Conservation (phyloP, 1,140 invertebrate genomes). For the Dryas iulia region DNA sequence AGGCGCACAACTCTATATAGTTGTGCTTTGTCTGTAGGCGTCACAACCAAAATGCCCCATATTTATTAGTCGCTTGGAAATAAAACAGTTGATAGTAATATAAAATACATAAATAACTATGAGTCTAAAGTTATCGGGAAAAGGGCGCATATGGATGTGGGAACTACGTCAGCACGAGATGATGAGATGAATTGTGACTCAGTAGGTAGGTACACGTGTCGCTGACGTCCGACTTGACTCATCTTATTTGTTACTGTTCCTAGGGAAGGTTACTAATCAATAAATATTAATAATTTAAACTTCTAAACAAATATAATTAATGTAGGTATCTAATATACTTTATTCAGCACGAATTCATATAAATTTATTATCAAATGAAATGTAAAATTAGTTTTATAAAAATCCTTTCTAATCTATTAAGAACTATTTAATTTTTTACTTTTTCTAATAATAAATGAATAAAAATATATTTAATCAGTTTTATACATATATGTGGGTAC, state of each 20-base stretch:
- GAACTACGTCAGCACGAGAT: conserved; percentile 53
- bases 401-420: too few relatives aligned
- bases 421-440: too few relatives aligned
- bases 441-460: background rate
- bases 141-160: conserved; percentile 45
- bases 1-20: conserved; percentile 49
- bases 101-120: conserved; percentile 9
- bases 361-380: too few relatives aligned
- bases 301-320: too few relatives aligned
- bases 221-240: conserved; percentile 64
- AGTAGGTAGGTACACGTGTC: conserved; percentile 51
- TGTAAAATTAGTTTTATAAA: too few relatives aligned
- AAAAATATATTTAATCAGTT: too few relatives aligned
- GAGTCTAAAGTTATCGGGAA: conserved; percentile 26
- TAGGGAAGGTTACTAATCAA: background rate
- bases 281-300: background rate
- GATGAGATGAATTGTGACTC: conserved; percentile 49
- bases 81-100: conserved; percentile 27
- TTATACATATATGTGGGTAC: too few relatives aligned
- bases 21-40: conserved; percentile 42
- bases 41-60: conserved; percentile 37
- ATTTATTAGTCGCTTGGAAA: conserved; percentile 26
- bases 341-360: background rate
- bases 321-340: too few relatives aligned
- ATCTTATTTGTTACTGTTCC: conserved; percentile 18